phyloP scores from a whole-genome alignment of 30 jellyfish, hydroid and myxozoan species.

The Aurelia sp. region DNA sequence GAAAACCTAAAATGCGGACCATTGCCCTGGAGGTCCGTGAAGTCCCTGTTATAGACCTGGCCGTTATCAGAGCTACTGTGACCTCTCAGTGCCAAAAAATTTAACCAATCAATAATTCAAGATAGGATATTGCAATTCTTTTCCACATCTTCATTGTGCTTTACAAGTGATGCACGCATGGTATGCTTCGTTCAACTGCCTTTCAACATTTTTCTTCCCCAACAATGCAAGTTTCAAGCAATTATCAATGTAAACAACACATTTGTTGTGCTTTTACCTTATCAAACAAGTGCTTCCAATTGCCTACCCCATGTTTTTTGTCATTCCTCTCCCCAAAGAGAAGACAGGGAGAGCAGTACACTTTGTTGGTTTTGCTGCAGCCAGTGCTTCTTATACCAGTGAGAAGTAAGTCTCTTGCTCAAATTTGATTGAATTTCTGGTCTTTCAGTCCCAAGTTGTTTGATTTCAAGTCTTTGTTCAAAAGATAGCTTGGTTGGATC shows the following conservation, averaged over 20 bases:
- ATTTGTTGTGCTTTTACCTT: slow-evolving; percentile 37
- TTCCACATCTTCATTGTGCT: slow-evolving; percentile 45
- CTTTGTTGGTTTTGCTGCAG: slow-evolving; percentile 48
- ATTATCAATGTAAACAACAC: slow-evolving; percentile 27
- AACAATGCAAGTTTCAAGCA: slow-evolving; percentile 62
- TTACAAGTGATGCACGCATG: slow-evolving; percentile 14
- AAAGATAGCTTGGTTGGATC: slow-evolving; percentile 15
- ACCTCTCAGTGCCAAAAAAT: slow-evolving; percentile 65
- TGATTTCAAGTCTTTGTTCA: slow-evolving; percentile 39
- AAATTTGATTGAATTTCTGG: slow-evolving; percentile 9
- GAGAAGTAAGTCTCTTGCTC: slow-evolving; percentile 24
- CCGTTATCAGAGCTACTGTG: slow-evolving; percentile 47
- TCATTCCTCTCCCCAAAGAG: slow-evolving; percentile 34
- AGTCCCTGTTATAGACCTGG: too few relatives aligned
- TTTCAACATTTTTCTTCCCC: slow-evolving; percentile 25
- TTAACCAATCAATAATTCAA: slow-evolving; percentile 57
- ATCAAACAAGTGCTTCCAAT: slow-evolving; percentile 60
- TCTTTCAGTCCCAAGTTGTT: slow-evolving; percentile 54
- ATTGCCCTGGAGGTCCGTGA: too few relatives aligned
- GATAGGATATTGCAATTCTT: slow-evolving; percentile 51
- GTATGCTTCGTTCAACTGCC: slow-evolving; percentile 41
- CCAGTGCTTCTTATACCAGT: slow-evolving; percentile 51
- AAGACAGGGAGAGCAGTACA: slow-evolving; percentile 47
- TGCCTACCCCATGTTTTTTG: slow-evolving; percentile 51
- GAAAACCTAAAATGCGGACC: too few relatives aligned